Base-by-base conservation (phyloP, 2,113 vertebrate genomes). In the Eulemur macaco region DNA sequence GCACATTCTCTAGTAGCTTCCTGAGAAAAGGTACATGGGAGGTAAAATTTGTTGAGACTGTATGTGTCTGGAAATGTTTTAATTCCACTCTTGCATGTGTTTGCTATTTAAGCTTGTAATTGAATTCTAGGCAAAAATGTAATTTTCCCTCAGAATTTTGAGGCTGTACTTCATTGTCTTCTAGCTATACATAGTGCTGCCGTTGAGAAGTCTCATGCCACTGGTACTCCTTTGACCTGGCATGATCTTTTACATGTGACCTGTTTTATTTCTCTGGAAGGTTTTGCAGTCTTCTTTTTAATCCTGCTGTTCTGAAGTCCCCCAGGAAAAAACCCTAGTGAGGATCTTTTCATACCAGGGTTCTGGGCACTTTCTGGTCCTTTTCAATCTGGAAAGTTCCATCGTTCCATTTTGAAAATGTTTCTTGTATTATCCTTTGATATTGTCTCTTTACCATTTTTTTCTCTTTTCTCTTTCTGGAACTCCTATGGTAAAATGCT, bases 1-100 rank as follows among this genome's bases (percentile, higher is more conserved):
- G 56, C 63, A 69, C 39, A 87, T 66, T 96, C 56, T 92, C 80
- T 96, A 94, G 74, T 37, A 42, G 93, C 73, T 92, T 92, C 88
- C 71, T 92, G 69, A 74, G 76, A 64, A 95, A 94, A 97, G 76
- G 87, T 52, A 86, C 50, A 81, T 0, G 25, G 76, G 81, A 96
- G 76, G n/a, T 64, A 73, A 54, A 47, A 85, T 86, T 85, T 87
- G 45, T 83, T 92, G 85, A 95, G 80, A 90, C 52, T 27, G 45
- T 52, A 8, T 37, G n/a, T 39, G 34, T 80, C 86, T 66, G 60
- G 93, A 88, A 88, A 89, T 3, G 5, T 84, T 45, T 85, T 92
- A 68, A 52, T 58, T 88, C 64, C 58, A 78, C 42, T 58, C 50
- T 86, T 52, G n/a, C 0, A 9, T 14, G 7, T 34, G 7, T 37